Conservation (phyloP, 2,888 invertebrate species). For the Epistrophe grossulariae region DNA sequence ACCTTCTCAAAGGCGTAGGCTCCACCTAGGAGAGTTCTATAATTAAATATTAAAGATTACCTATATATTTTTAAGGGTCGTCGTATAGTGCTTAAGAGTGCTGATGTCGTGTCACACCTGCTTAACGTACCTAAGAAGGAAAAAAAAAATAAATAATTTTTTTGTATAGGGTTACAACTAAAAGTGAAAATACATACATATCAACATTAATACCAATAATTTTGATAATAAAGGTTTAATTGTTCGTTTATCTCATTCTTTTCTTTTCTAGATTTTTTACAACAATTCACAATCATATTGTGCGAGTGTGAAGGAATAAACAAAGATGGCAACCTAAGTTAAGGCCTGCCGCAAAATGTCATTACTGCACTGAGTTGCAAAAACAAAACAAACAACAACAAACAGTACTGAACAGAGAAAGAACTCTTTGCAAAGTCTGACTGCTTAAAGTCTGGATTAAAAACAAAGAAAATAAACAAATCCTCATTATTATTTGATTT, state of each 20-base stretch:
- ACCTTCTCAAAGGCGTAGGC: too few species aligned
- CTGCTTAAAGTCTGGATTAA: slow-evolving; percentile 50
- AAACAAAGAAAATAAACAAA: neutral
- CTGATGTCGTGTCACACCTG: too few species aligned
- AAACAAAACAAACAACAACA: slow-evolving; percentile 33
- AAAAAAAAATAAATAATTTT: too few species aligned
- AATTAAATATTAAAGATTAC: too few species aligned
- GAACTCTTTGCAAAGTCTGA: slow-evolving; percentile 57
- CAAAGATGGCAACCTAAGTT: slow-evolving; percentile 68
- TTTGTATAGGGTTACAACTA: too few species aligned
- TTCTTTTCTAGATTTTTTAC: slow-evolving; percentile 31
- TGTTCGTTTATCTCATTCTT: neutral
- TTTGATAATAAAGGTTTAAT: too few species aligned
- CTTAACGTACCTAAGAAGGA: too few species aligned
- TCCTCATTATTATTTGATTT: slow-evolving; percentile 54
- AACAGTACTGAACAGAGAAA: slow-evolving; percentile 65
- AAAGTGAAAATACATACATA: too few species aligned
- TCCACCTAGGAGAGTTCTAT: too few species aligned
- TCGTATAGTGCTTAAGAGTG: too few species aligned
- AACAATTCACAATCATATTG: slow-evolving; percentile 39
- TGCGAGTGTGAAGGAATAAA: slow-evolving; percentile 52
- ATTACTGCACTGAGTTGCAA: slow-evolving; percentile 71
- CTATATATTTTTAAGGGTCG: too few species aligned
- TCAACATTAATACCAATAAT: too few species aligned
- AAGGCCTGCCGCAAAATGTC: slow-evolving; percentile 60